A percentile compares a stretch with the other conserved stretches of the same genome.
Conservation (phyloP, 2,113 vertebrate genomes). For the Dicrurus megarhynchus region DNA sequence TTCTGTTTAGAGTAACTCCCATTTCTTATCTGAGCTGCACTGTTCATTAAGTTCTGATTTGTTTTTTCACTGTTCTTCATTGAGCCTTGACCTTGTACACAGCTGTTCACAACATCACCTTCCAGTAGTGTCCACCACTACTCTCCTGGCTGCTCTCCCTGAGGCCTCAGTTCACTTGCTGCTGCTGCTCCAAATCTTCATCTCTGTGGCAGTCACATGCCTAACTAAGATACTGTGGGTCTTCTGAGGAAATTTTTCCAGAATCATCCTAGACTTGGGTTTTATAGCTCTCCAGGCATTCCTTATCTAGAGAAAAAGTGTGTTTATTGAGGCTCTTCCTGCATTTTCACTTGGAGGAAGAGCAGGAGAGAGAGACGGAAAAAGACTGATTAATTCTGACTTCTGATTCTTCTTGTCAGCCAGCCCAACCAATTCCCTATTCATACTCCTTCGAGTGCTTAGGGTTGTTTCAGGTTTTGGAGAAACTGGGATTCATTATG, state of each 20-base stretch:
- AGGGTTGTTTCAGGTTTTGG: background rate
- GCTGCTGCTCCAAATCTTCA: background rate
- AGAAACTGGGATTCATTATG: background rate
- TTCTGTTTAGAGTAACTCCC: background rate
- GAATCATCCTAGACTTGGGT: background rate
- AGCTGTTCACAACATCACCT: background rate
- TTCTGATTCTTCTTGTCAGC: background rate
- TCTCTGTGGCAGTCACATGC: background rate
- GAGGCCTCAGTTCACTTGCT: background rate
- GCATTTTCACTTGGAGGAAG: background rate
- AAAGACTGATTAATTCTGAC: background rate
- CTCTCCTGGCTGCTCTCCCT: background rate
- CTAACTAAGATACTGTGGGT: background rate
- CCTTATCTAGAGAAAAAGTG: background rate
- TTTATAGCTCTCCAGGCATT: background rate
- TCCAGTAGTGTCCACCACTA: background rate
- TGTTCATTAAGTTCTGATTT: background rate
- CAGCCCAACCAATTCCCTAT: background rate
- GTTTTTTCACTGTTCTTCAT: background rate
- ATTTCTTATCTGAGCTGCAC: background rate
- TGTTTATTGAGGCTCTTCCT: background rate
- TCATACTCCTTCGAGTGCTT: background rate
- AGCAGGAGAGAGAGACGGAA: background rate
- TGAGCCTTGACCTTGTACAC: background rate
- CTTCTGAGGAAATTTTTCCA: background rate